phyloP scores from a whole-genome alignment of 2,113 vertebrate genomes.

The Platysternon megacephalum region DNA sequence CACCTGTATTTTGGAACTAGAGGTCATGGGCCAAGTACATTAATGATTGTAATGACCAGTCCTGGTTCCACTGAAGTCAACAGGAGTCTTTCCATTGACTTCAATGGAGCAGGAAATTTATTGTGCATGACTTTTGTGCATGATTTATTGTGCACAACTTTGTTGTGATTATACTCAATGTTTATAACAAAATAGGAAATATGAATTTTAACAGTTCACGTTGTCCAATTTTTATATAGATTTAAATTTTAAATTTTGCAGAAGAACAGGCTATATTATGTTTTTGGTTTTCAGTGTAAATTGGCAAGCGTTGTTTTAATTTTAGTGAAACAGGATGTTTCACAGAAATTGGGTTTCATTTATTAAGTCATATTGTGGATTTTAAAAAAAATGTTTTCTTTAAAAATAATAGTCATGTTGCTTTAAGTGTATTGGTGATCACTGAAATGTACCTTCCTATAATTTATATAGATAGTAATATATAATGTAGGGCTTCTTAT shows the following conservation, averaged over 20 bases:
- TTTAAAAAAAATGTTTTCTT: constrained; percentile 59
- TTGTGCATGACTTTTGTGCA: too few species aligned
- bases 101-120: constrained; percentile 35
- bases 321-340: constrained; percentile 30
- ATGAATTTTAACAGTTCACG: constrained; percentile 73
- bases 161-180: constrained; percentile 71
- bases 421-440: constrained; percentile 15
- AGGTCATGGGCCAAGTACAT: constrained; percentile 54
- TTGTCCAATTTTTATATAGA: constrained; percentile 67
- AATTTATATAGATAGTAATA: not conserved
- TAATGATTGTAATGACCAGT: constrained; percentile 46
- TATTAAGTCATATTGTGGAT: constrained; percentile 49
- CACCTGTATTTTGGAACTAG: constrained; percentile 57
- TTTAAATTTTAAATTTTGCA: constrained; percentile 77
- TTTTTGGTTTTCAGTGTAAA: constrained; percentile 71
- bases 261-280: constrained; percentile 70
- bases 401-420: constrained; percentile 68
- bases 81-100: not conserved
- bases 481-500: constrained; percentile 35
- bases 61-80: constrained; percentile 51
- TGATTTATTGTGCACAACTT: too few species aligned
- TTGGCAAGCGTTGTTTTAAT: constrained; percentile 74
- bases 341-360: constrained; percentile 58
- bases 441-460: constrained; percentile 27
- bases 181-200: constrained; percentile 62